Evolutionary conservation across 2,113 vertebrate genomes (phyloP).

Genomic region (Xiphophorus hellerii): DNA sequence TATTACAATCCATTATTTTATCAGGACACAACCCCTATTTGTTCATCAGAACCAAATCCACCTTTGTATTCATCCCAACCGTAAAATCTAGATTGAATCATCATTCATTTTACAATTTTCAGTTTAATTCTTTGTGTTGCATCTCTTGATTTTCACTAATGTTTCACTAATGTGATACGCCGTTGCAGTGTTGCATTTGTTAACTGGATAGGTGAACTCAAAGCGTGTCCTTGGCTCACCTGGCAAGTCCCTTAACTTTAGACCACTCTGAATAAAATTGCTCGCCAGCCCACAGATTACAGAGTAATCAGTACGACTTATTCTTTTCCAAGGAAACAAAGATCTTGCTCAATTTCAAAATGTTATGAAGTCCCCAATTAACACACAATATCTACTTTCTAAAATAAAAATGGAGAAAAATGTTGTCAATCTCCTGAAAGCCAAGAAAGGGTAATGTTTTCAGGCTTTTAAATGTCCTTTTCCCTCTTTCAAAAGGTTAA

Average conservation of each 20-base stretch:
- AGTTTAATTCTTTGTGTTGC: neutral
- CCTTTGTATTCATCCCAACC: too few relatives aligned
- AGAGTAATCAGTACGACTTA: neutral
- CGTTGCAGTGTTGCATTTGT: neutral
- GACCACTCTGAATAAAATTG: neutral
- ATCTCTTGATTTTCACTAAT: too few relatives aligned
- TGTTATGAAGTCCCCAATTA: neutral
- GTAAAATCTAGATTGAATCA: neutral
- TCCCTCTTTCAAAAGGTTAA: slow-evolving; percentile 25
- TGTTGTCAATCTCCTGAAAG: slow-evolving; percentile 22
- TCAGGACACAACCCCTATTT: neutral
- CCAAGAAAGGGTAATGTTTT: neutral
- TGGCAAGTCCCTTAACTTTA: neutral
- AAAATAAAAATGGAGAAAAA: slow-evolving; percentile 20
- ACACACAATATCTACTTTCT: neutral
- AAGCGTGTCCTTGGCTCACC: neutral
- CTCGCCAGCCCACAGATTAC: slow-evolving; percentile 5
- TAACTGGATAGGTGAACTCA: neutral
- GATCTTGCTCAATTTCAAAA: neutral
- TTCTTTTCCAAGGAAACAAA: neutral
- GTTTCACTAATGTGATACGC: too few relatives aligned
- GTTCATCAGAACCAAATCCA: neutral
- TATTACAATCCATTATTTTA: neutral
- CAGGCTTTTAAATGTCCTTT: neutral
- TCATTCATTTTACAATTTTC: neutral